Evolutionary conservation across 1,140 invertebrate species (phyloP).

Genomic region (Antheraea pernyi): DNA sequence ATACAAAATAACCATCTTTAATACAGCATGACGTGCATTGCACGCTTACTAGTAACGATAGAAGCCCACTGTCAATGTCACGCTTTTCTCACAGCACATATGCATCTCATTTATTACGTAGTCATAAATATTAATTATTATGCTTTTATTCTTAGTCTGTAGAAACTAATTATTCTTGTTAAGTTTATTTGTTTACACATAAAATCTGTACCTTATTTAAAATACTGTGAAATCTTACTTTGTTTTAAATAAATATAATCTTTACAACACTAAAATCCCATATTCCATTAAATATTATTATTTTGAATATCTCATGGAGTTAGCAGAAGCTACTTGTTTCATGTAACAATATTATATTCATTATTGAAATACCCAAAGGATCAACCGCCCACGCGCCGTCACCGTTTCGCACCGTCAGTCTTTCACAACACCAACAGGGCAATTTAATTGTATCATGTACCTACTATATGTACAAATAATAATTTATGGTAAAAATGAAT

Average conservation of each 20-base stretch:
- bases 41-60: slow-evolving; percentile 17
- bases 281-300: neutral
- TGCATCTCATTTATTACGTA: neutral
- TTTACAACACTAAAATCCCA: no score
- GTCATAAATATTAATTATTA: neutral
- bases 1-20: slow-evolving; percentile 17
- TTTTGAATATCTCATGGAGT: neutral
- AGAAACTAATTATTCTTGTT: neutral
- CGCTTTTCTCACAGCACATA: slow-evolving; percentile 32
- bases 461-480: neutral
- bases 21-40: slow-evolving; percentile 18
- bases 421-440: slow-evolving; percentile 31
- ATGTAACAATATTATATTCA: slow-evolving; percentile 30
- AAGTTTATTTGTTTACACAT: neutral
- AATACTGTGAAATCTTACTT: no score
- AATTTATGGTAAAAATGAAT: neutral
- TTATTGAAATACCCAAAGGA: slow-evolving; percentile 26
- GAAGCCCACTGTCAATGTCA: slow-evolving; percentile 51
- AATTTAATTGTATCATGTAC: neutral
- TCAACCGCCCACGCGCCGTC: slow-evolving; percentile 28
- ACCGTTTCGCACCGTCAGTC: slow-evolving; percentile 26
- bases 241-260: no score
- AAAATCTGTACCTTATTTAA: neutral
- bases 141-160: neutral
- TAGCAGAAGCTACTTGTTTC: neutral